Percentiles rank a stretch among this genome's conserved stretches.
phyloP scores from a whole-genome alignment of 2,888 invertebrate species.

The Calameuta filiformis region DNA sequence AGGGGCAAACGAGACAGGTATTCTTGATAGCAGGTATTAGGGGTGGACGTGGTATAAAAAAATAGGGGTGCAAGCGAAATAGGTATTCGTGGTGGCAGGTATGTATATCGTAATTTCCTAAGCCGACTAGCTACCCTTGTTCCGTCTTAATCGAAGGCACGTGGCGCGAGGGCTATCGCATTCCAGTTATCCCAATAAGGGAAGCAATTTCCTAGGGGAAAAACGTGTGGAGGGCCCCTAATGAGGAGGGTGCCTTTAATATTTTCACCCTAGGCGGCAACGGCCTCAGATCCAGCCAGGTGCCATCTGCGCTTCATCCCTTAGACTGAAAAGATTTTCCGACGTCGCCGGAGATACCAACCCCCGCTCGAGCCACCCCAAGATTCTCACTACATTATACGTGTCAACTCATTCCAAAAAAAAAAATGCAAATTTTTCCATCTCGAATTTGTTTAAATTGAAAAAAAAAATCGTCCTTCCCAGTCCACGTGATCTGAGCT shows the following conservation, averaged over 20 bases:
- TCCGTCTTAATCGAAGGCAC: neutral
- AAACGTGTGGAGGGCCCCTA: conserved; percentile 3
- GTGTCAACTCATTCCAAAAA: neutral
- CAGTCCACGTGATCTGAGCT: neutral
- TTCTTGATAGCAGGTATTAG: neutral
- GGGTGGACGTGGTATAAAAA: neutral
- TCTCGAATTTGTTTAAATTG: neutral
- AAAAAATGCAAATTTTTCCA: neutral
- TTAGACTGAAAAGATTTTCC: neutral
- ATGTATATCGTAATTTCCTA: neutral
- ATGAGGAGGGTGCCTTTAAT: conserved; percentile 19
- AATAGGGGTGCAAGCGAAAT: neutral
- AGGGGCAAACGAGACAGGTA: neutral
- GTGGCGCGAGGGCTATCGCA: neutral
- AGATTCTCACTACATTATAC: neutral
- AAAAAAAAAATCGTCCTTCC: neutral
- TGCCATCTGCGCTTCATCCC: neutral
- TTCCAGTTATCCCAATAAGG: conserved; percentile 4
- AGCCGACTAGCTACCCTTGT: neutral
- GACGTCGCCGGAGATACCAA: neutral
- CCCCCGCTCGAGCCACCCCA: neutral
- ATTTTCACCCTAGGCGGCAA: conserved; percentile 13
- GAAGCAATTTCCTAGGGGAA: neutral
- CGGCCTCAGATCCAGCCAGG: neutral
- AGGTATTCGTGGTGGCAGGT: too few relatives aligned